Conservation (phyloP, 2,797 vertebrate genomes). For the Dipus sagitta region DNA sequence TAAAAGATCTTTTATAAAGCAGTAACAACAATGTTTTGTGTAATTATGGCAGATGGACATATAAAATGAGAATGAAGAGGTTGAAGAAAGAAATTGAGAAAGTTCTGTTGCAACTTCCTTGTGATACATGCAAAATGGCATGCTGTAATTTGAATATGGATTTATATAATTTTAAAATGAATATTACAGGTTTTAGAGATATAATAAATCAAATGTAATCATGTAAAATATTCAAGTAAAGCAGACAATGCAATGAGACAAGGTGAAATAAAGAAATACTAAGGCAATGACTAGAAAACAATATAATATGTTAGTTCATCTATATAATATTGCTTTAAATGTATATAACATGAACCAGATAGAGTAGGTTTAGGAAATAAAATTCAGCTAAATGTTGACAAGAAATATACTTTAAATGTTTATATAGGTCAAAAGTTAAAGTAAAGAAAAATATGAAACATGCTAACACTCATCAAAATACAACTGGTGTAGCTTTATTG, state of each 20-base stretch:
- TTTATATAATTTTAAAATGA: constrained; percentile 17
- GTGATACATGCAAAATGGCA: neutral
- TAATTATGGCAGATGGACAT: neutral
- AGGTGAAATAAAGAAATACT: neutral
- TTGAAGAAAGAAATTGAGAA: neutral
- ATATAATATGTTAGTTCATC: neutral
- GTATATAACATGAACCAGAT: neutral
- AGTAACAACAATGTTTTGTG: neutral
- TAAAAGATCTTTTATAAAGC: neutral
- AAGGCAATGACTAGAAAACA: neutral
- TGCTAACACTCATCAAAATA: neutral
- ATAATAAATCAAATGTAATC: neutral
- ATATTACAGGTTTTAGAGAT: neutral
- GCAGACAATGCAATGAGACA: neutral
- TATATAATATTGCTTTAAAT: neutral
- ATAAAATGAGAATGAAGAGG: neutral
- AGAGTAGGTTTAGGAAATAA: neutral
- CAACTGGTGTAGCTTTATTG: neutral
- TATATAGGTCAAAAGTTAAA: neutral
- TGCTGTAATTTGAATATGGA: neutral
- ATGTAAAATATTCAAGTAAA: neutral
- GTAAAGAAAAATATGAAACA: neutral
- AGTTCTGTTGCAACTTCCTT: neutral
- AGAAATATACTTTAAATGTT: neutral
- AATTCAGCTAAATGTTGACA: neutral